A percentile compares a stretch with the other conserved stretches of the same genome.
phyloP scores from a whole-genome alignment of 2,888 invertebrate genomes.

The Lithodes maja region DNA sequence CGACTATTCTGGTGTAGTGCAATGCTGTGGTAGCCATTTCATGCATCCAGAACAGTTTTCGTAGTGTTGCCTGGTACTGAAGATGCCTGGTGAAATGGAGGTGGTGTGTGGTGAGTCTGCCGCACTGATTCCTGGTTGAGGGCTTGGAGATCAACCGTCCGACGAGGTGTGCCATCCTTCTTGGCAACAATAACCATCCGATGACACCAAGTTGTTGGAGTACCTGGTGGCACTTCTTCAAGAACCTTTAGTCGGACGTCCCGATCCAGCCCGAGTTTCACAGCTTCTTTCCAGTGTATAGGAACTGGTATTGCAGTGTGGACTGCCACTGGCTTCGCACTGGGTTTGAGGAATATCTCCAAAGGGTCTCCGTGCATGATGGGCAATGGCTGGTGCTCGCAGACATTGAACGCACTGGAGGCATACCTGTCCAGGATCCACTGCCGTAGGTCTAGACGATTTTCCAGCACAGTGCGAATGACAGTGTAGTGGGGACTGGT shows the following conservation, averaged over 20 bases:
- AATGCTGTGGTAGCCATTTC: slow-evolving; percentile 23
- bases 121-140: neutral
- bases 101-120: slow-evolving; percentile 16
- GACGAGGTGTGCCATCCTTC: slow-evolving; percentile 7
- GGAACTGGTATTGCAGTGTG: slow-evolving; percentile 13
- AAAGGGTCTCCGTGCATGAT: neutral
- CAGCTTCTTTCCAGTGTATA: slow-evolving; percentile 13
- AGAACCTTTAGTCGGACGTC: neutral
- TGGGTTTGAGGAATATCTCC: neutral
- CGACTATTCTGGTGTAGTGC: neutral
- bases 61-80: neutral
- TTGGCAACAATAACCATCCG: neutral
- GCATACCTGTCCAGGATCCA: slow-evolving; percentile 3
- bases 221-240: slow-evolving; percentile 5
- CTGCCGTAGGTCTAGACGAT: neutral
- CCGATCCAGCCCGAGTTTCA: neutral
- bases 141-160: slow-evolving; percentile 9
- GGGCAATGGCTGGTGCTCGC: slow-evolving; percentile 12
- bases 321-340: neutral
- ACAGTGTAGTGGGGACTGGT: neutral
- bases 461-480: neutral
- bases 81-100: slow-evolving; percentile 14
- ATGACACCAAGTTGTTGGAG: slow-evolving; percentile 5
- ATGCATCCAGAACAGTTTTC: slow-evolving; percentile 22
- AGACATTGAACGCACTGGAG: slow-evolving; percentile 8